Evolutionary conservation across 2,888 invertebrate species (phyloP).

Genomic region (Eupithecia tripunctaria): DNA sequence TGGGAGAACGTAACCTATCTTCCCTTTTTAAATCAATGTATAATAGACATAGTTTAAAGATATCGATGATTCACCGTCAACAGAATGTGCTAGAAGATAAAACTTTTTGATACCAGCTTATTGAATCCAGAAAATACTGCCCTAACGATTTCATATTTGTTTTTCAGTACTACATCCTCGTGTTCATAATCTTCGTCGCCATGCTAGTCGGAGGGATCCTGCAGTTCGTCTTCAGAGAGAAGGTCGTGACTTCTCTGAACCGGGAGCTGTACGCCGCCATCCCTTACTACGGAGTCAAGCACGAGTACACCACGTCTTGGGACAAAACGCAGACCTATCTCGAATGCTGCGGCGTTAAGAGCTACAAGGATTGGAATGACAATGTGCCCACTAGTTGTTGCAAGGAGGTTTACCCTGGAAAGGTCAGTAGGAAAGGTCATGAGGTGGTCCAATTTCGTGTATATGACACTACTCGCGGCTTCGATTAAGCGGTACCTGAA

Average conservation of each 20-base stretch:
- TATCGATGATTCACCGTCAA: too few relatives aligned
- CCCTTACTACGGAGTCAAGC: conserved; percentile 88
- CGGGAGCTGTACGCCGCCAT: conserved; percentile 91
- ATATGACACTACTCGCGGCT: too few relatives aligned
- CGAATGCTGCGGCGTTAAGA: conserved; percentile 93
- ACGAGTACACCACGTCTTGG: conserved; percentile 92
- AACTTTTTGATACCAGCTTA: too few relatives aligned
- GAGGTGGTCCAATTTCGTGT: too few relatives aligned
- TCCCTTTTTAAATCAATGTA: too few relatives aligned
- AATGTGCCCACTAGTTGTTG: conserved; percentile 92
- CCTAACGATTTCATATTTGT: too few relatives aligned
- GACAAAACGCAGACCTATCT: conserved; percentile 93
- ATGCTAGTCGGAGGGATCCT: conserved; percentile 96
- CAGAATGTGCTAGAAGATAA: too few relatives aligned
- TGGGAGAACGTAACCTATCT: too few relatives aligned
- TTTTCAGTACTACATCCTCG: conserved; percentile 92
- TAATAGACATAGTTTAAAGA: too few relatives aligned
- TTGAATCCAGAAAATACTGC: too few relatives aligned
- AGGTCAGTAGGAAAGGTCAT: conserved; percentile 59
- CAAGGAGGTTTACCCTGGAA: conserved; percentile 85
- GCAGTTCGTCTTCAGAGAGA: conserved; percentile 94
- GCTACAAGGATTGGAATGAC: conserved; percentile 90
- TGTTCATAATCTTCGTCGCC: conserved; percentile 94
- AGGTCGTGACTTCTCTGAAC: conserved; percentile 90
- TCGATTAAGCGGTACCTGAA: too few relatives aligned